A percentile compares a stretch with the other conserved stretches of the same genome.
These are phyloP conservation scores for Heptranchias perlo DNA, from an alignment of 2,113 vertebrate genomes.

Conservation along the genomic window DNA sequence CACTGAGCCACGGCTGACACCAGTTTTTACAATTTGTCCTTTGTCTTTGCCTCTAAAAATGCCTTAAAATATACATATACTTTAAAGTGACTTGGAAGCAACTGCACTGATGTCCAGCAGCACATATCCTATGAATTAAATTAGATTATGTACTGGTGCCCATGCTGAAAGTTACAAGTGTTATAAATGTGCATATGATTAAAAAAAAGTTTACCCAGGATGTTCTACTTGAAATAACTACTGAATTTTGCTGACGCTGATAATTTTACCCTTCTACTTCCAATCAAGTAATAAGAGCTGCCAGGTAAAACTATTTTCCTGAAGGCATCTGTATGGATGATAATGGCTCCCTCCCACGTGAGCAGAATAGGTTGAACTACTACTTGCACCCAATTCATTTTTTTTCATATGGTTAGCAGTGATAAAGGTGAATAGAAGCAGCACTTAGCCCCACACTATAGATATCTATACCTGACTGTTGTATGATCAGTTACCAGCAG, in stretches of 20 bases:
- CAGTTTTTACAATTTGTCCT: neutral
- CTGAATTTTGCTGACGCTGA: neutral
- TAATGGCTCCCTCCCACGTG: neutral
- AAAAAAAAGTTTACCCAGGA: neutral
- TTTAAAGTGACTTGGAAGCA: neutral
- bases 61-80: neutral
- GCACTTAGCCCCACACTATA: neutral
- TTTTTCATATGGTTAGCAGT: slow-evolving; percentile 22
- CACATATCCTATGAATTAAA: neutral
- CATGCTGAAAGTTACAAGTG: neutral
- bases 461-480: neutral
- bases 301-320: slow-evolving; percentile 15
- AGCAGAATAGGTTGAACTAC: neutral
- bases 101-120: neutral
- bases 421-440: slow-evolving; percentile 9
- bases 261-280: neutral
- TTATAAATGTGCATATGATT: neutral
- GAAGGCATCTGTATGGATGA: neutral
- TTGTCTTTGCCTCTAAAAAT: neutral
- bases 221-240: neutral
- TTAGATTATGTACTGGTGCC: neutral
- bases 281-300: neutral
- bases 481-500: slow-evolving; percentile 17
- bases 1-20: neutral
- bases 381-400: neutral